Base-by-base conservation (phyloP, 2,888 invertebrate genomes). In the Tineola bisselliella region DNA sequence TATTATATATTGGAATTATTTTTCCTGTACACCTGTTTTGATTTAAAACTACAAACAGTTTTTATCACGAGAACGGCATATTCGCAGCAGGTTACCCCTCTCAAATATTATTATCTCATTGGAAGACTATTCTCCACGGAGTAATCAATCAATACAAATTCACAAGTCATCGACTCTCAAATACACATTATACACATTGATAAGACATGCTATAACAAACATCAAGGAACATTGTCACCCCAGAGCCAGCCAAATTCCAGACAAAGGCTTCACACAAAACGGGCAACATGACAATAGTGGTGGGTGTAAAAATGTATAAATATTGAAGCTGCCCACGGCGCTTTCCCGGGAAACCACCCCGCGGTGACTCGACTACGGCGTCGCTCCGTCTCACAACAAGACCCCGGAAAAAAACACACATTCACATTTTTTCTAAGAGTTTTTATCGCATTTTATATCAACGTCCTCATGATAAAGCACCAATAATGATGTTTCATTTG, bases 401-500 rank as follows among this genome's bases (percentile, higher is more conserved):
- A 74, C 69, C 72, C 74, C 48, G 30, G 25, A 60, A 81, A 84
- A 84, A 84, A 83, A 81, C 69, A 74, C 74, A 72, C 43, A 75
- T 76, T 76, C 75, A 5, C 38, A 38, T 77, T 82, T 82, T 65
- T 65, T 76, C 73, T 75, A 66, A 66, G 68, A 67, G 64, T 68
- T 74, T 70, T 83, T 86, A 84, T 84, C 86, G 78, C 72, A 63
- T 70, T 75, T 79, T 73, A 77, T 76, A 84, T 84, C 84, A 80
- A 74, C 75, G 72, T 76, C 75, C 68, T 71, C 68, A 76, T 86
- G 84, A 84, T 84, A 79, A 82, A 86, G 83, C 77, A 84, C 80
- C 84, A 82, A 86, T 87, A 84, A 84, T 86, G 84, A 86, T 84
- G 86, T 87, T 84, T 79, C 82, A 79, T 84, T 80, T 70, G 67